Evolutionary conservation across 1,140 invertebrate species (phyloP).

Genomic region (Penaeus indicus): DNA sequence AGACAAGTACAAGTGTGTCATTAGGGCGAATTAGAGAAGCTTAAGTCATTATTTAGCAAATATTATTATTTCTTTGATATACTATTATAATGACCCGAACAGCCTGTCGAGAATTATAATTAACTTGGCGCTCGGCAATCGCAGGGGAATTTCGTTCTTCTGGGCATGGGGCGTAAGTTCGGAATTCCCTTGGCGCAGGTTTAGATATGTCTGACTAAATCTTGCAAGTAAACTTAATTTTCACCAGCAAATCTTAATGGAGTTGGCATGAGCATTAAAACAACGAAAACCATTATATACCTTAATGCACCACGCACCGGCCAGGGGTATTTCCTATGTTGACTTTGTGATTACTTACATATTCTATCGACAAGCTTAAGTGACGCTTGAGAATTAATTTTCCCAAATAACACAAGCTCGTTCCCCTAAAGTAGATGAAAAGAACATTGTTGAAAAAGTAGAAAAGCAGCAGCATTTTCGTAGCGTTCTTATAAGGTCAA

Average conservation of each 20-base stretch:
- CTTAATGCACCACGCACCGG: conserved; percentile 50
- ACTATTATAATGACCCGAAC: conserved; percentile 59
- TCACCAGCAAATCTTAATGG: conserved; percentile 60
- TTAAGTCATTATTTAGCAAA: conserved; percentile 53
- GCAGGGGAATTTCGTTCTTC: conserved; percentile 21
- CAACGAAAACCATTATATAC: conserved; percentile 56
- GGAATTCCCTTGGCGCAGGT: conserved; percentile 8
- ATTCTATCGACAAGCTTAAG: not conserved
- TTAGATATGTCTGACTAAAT: conserved; percentile 59
- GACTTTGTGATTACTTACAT: conserved; percentile 43
- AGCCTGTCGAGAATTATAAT: conserved; percentile 61
- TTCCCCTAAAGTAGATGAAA: no score
- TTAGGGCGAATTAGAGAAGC: conserved; percentile 31
- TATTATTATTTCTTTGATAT: conserved; percentile 53
- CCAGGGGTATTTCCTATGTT: conserved; percentile 38
- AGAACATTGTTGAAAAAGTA: no score
- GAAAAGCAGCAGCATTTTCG: no score
- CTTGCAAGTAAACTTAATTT: conserved; percentile 63
- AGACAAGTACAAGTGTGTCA: conserved; percentile 28
- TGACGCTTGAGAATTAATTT: no score
- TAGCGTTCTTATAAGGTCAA: no score
- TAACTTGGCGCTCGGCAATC: conserved; percentile 34
- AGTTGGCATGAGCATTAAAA: conserved; percentile 62
- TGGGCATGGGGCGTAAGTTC: not conserved
- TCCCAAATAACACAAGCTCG: no score